Evolutionary conservation across 2,113 vertebrate species (phyloP), one percentile per base, ranked within the genome.

Genomic region (Heterochromis multidens): DNA sequence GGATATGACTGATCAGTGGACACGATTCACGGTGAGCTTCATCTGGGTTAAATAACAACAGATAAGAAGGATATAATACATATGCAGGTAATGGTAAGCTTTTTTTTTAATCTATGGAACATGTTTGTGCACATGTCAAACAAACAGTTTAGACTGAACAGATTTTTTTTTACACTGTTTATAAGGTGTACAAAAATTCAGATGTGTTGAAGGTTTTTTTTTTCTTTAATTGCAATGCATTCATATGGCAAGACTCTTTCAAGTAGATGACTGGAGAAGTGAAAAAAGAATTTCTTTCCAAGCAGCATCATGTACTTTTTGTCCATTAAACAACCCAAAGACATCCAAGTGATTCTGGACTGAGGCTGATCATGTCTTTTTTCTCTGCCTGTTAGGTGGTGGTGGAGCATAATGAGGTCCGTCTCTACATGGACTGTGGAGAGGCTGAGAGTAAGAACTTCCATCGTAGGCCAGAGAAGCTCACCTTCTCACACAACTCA

Each of bases 1-100:
- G 0, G 96, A 97, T 62, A 98, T 99, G 97, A 98, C 98, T 4
- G 96, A 97, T 63, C 97, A 93, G 86, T 99, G 98, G 98, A 97
- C 95, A 31, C 96, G 93, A 13, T 98, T 99, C 89, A 96, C 96
- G 0, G 94, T 95, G 80, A 88, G 90, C 17, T 4, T 40, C 49
- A 29, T 54, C 17, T n/a, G 7, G 4, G 16, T 14, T 31, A 56
- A 7, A 33, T 1, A 3, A 7, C 0, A 31, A 25, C 3, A 74
- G 25, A 54, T 54, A 0, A 74, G 52, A 72, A 46, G 43, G 43
- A 16, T 46, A 14, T 16, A 46, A 43, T 43, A 43, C 40, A 43
- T 13, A 4, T 5, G 6, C 33, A 13, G 7, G 12, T 14, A 43
- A 46, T 46, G 40, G 40, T 43, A 43, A 4, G 10, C 40, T 43